Evolutionary conservation across 2,113 vertebrate genomes (phyloP).

Genomic region (Lonchura striata): DNA sequence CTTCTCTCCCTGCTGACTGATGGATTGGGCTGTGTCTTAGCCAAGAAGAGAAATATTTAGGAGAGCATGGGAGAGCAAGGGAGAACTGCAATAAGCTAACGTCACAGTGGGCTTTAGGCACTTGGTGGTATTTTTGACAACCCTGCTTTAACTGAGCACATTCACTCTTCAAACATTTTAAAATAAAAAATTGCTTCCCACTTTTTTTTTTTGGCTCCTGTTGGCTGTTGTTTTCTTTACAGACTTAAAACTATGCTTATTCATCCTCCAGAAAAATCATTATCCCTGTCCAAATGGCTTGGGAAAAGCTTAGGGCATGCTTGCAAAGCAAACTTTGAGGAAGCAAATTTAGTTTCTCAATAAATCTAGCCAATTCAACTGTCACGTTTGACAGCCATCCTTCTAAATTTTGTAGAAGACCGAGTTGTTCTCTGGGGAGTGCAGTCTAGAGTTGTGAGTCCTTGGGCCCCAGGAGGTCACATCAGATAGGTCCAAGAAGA

Average conservation of each 20-base stretch:
- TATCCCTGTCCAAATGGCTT: background rate
- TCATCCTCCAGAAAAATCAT: background rate
- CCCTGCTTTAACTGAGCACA: background rate
- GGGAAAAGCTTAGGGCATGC: background rate
- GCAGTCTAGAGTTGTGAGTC: background rate
- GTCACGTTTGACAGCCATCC: rapidly evolving
- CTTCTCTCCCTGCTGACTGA: background rate
- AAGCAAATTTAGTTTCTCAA: slow-evolving; percentile 1
- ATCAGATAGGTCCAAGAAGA: background rate
- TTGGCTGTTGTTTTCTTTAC: background rate
- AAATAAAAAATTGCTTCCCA: background rate
- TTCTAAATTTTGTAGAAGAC: background rate
- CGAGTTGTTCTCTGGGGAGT: background rate
- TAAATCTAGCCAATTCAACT: background rate
- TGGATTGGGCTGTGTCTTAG: background rate
- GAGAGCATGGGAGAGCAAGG: background rate
- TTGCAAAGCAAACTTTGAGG: slow-evolving; percentile 13
- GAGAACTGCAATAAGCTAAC: background rate
- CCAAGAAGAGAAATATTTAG: background rate
- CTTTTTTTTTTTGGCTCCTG: background rate
- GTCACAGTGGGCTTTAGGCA: background rate
- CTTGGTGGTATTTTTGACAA: background rate
- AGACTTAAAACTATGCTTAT: background rate
- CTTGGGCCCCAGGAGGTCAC: background rate
- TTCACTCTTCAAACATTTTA: background rate